These are phyloP conservation scores for Enteromius trimaculatus DNA, from an alignment of 2,797 vertebrate genomes.

Conservation along the genomic window DNA sequence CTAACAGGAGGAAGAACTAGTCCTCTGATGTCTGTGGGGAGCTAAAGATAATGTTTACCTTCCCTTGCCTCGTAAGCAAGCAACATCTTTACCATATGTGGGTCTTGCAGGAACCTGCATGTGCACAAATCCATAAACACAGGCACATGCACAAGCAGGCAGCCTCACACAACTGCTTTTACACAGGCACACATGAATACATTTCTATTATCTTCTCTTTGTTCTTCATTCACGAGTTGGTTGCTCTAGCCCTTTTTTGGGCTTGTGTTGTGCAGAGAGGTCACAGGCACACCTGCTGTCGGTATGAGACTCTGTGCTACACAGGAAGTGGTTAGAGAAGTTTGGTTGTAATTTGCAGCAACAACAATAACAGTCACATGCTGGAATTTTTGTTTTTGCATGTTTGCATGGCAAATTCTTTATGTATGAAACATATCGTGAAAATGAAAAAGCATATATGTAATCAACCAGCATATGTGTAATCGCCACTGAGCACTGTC, in stretches of 20 bases:
- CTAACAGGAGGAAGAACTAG: conserved; percentile 40
- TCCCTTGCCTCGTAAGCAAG: conserved; percentile 31
- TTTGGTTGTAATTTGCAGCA: conserved; percentile 20
- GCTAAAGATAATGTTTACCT: conserved; percentile 60
- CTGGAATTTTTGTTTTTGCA: neutral
- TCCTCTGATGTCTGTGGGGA: conserved; percentile 50
- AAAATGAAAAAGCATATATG: neutral
- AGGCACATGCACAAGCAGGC: neutral
- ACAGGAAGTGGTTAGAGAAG: conserved; percentile 41
- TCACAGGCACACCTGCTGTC: conserved; percentile 53
- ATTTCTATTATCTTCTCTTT: neutral
- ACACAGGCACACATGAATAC: neutral
- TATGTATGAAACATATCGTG: neutral
- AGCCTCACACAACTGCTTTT: neutral
- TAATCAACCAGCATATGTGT: neutral
- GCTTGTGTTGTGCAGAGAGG: conserved; percentile 29
- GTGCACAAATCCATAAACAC: neutral
- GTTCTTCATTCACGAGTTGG: neutral
- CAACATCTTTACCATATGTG: conserved; percentile 50
- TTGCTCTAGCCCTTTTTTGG: conserved; percentile 21
- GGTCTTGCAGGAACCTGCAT: neutral
- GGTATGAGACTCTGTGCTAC: neutral
- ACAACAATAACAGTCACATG: conserved; percentile 51
- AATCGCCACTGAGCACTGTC: neutral
- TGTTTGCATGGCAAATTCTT: neutral